Conservation (phyloP, 2,797 vertebrate species). For the Clarias platycephalus region DNA sequence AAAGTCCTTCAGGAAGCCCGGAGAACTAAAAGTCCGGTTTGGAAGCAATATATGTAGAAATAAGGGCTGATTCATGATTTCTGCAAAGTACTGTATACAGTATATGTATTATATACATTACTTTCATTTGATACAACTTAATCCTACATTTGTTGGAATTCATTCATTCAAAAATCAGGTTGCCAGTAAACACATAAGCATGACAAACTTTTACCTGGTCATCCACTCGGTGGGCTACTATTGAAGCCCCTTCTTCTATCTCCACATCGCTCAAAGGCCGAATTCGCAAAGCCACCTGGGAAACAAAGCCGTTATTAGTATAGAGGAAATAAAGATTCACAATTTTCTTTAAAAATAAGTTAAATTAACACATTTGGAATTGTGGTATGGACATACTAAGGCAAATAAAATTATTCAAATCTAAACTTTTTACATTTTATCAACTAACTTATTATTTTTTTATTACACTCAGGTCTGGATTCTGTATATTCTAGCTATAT, state of each 20-base stretch:
- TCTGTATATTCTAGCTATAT: not conserved
- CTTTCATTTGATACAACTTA: no score
- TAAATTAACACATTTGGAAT: not conserved
- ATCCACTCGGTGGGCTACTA: slow-evolving; percentile 85
- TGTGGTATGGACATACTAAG: no score
- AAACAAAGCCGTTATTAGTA: not conserved
- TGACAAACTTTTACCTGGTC: slow-evolving; percentile 80
- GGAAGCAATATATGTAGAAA: no score
- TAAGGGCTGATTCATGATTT: no score
- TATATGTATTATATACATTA: no score
- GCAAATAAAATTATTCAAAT: not conserved
- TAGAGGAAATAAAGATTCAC: not conserved
- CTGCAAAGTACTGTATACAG: no score
- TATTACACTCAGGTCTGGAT: not conserved
- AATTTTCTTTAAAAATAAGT: not conserved
- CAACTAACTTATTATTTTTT: not conserved
- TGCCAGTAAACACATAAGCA: slow-evolving; percentile 21
- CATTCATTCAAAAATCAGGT: not conserved
- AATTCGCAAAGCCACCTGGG: slow-evolving; percentile 87
- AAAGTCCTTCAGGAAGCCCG: no score
- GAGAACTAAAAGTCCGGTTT: no score
- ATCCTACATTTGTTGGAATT: not conserved
- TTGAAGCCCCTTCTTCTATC: slow-evolving; percentile 81
- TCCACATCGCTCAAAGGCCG: slow-evolving; percentile 85
- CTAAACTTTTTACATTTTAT: not conserved